These are phyloP conservation scores for Corydoras maculifer DNA, from an alignment of 2,113 vertebrate genomes.

Conservation along the genomic window DNA sequence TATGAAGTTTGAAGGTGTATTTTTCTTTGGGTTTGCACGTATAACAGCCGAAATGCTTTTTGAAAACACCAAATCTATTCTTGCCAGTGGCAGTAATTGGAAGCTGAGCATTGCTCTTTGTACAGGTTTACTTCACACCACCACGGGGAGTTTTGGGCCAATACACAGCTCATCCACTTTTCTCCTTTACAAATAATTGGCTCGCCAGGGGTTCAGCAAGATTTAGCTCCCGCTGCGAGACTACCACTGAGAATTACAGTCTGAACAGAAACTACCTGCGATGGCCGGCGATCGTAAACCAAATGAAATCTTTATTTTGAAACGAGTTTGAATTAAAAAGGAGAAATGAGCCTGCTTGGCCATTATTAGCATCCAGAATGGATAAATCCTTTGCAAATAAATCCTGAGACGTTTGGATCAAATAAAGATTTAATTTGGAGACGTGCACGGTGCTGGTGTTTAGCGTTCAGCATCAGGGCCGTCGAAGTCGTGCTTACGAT, in stretches of 20 bases:
- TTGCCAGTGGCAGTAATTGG: not conserved
- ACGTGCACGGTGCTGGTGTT: too few relatives aligned
- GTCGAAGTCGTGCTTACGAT: too few relatives aligned
- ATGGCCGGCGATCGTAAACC: not conserved
- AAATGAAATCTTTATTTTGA: not conserved
- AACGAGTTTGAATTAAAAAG: not conserved
- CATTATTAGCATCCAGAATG: not conserved
- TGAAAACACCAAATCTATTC: not conserved
- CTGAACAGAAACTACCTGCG: conserved; percentile 12
- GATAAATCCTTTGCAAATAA: not conserved
- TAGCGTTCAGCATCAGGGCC: too few relatives aligned
- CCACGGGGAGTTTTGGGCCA: not conserved
- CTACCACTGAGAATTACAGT: conserved; percentile 11
- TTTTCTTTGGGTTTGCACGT: too few relatives aligned
- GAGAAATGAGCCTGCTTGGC: not conserved
- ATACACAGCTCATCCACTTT: conserved; percentile 2
- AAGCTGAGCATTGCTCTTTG: conserved; percentile 7
- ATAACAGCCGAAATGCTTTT: too few relatives aligned
- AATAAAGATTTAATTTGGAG: too few relatives aligned
- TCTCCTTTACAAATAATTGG: conserved; percentile 29
- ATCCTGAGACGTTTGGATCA: too few relatives aligned
- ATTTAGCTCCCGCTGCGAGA: conserved; percentile 13
- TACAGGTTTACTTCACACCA: not conserved
- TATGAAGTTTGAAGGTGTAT: too few relatives aligned
- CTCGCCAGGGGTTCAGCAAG: conserved; percentile 27